Evolutionary conservation across 53 echinoderm and acorn worm species (phyloP).

Genomic region (Mesocentrotus franciscanus): DNA sequence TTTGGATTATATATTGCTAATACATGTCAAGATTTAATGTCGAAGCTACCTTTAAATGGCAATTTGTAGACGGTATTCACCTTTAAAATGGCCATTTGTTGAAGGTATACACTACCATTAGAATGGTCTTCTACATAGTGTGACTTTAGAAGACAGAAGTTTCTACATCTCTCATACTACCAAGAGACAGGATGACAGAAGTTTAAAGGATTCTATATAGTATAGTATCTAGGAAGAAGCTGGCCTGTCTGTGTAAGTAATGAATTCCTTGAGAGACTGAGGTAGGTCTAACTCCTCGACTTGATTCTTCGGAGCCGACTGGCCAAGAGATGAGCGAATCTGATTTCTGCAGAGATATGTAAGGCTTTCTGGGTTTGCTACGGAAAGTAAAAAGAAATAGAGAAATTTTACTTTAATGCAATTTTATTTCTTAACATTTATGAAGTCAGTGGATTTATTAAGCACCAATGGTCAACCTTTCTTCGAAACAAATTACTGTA

Average conservation of each 20-base stretch:
- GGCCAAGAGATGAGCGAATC: constrained; percentile 62
- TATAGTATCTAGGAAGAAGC: neutral
- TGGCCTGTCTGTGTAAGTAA: constrained; percentile 42
- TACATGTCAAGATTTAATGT: neutral
- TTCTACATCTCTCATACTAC: neutral
- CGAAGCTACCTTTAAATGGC: too few species aligned
- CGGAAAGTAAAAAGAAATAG: neutral
- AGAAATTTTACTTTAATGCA: neutral
- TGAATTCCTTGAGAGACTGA: constrained; percentile 12
- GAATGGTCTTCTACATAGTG: neutral
- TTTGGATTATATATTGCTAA: neutral
- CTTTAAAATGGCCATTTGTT: too few species aligned
- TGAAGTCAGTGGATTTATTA: neutral
- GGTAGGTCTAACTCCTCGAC: constrained; percentile 28
- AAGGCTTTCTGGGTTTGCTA: constrained; percentile 69
- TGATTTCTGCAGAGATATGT: constrained; percentile 66
- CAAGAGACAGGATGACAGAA: neutral
- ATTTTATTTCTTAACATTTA: too few species aligned
- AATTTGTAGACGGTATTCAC: too few species aligned
- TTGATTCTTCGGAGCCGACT: neutral
- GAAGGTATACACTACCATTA: neutral
- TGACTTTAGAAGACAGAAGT: neutral
- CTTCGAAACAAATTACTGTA: too few species aligned
- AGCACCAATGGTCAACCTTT: too few species aligned
- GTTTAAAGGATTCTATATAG: neutral